phyloP scores from a whole-genome alignment of 2,797 vertebrate species.

The Phrynocephalus vlangalii region DNA sequence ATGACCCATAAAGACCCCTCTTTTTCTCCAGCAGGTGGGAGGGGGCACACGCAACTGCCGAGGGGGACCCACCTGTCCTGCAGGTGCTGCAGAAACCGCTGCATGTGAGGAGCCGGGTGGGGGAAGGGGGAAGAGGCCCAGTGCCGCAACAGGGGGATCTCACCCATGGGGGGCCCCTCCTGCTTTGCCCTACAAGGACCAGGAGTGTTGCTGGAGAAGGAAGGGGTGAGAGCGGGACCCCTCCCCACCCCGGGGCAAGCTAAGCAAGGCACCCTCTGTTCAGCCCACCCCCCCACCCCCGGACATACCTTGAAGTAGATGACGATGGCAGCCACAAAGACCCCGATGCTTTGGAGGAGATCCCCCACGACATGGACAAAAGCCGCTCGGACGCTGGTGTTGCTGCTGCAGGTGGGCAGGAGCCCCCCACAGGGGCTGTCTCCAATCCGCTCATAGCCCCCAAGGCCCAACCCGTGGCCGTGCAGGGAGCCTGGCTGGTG shows the following conservation, averaged over 20 bases:
- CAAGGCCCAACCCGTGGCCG: conserved; percentile 76
- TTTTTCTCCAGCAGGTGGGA: neutral
- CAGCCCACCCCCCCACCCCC: no score
- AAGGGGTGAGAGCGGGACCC: neutral
- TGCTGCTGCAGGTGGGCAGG: conserved; percentile 81
- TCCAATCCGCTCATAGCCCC: conserved; percentile 87
- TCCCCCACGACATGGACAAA: conserved; percentile 96
- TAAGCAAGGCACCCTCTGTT: no score
- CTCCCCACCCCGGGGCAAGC: neutral
- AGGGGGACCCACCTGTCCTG: neutral
- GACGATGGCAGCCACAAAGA: conserved; percentile 90
- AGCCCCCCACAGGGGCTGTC: conserved; percentile 79
- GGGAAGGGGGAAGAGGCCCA: neutral
- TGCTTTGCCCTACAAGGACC: no score
- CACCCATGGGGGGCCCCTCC: no score
- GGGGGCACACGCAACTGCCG: neutral
- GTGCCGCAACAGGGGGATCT: no score
- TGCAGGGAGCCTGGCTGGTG: conserved; percentile 88
- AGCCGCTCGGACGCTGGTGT: conserved; percentile 92
- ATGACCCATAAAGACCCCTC: neutral
- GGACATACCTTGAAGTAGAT: conserved; percentile 93
- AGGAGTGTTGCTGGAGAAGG: neutral
- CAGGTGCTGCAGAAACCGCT: neutral
- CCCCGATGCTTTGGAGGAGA: conserved; percentile 93
- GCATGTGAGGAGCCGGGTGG: neutral